phyloP scores from a whole-genome alignment of 2,797 vertebrate species.

The Sebastolobus alascanus region DNA sequence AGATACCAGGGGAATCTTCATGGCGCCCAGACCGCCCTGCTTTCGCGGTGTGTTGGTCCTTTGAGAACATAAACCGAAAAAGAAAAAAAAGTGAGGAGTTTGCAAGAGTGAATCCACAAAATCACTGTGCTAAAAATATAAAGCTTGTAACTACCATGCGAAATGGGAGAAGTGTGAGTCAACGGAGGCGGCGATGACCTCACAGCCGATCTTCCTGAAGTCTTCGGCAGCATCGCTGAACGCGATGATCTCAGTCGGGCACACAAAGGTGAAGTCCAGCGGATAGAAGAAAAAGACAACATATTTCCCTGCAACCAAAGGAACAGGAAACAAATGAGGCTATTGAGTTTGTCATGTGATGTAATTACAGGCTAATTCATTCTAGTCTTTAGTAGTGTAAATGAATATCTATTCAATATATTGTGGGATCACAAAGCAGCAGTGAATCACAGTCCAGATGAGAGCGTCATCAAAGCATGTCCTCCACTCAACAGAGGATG shows the following conservation, averaged over 20 bases:
- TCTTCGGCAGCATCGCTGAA: constrained; percentile 95
- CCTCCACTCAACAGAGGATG: background rate
- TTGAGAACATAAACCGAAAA: background rate
- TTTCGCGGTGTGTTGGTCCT: constrained; percentile 96
- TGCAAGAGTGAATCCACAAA: background rate
- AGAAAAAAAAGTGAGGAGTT: background rate
- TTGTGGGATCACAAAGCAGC: constrained; percentile 36
- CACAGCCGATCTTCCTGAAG: constrained; percentile 94
- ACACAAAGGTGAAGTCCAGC: constrained; percentile 98
- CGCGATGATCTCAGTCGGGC: constrained; percentile 98
- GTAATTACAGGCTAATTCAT: constrained; percentile 36
- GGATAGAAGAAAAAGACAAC: constrained; percentile 98
- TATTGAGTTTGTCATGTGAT: background rate
- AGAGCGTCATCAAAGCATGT: constrained; percentile 49
- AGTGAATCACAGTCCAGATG: background rate
- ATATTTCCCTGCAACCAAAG: constrained; percentile 90
- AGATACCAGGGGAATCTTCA: constrained; percentile 95
- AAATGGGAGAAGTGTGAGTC: constrained; percentile 98
- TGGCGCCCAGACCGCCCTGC: constrained; percentile 93
- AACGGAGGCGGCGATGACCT: constrained; percentile 95
- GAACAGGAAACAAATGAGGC: constrained; percentile 6
- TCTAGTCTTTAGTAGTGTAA: constrained; percentile 50
- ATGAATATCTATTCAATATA: constrained; percentile 31
- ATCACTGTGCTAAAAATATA: background rate
- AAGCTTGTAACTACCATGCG: constrained; percentile 87